Base-by-base conservation (phyloP, 2,113 vertebrate species). In the Erythrocebus patas region DNA sequence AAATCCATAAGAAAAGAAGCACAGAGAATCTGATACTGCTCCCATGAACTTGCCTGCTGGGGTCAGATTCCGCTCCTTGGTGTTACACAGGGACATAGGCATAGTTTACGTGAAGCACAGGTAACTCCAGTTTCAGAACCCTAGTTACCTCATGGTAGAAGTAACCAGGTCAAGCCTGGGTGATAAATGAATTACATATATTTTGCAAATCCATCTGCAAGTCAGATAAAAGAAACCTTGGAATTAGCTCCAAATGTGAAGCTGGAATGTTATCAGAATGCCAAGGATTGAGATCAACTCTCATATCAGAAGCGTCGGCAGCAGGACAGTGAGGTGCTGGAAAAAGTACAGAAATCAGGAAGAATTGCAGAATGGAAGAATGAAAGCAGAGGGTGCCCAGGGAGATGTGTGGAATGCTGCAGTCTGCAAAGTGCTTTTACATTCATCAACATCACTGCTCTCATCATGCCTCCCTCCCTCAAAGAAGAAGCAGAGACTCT, bases 11-110 rank as follows among this genome's bases (percentile, higher is more conserved):
- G 88, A 40, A 55, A 89, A 55, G 7, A 8, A 50, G 38, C 66
- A 18, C 20, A 13, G 59, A 38, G 57, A 57, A 40, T 22, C 2
- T 11, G 38, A 18, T 1, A 2, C 18, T 50, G 38, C 16, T 50
- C 20, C 12, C 0, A 0, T 3, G 23, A 32, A 6, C 27, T 4
- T 5, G 3, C 20, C 0, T 10, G 9, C 2, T 23, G 27, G 50
- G 38, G 2, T 12, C 4, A 13, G 18, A 3, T 6, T 64, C 52
- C 30, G 25, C 45, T 68, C 43, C 75, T 27, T 12, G 23, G 57
- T 40, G n/a, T 10, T 2, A 6, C 0, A 2, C 0, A 6, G 52
- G 13, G 27, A 5, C 25, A 16, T 3, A 1, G 20, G n/a, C n/a
- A 8, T 0, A 57, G 32, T n/a, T 83, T 22, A 25, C 6, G 2